These are phyloP conservation scores for Clarias gariepinus DNA, from an alignment of 2,113 vertebrate genomes.

Conservation along the genomic window DNA sequence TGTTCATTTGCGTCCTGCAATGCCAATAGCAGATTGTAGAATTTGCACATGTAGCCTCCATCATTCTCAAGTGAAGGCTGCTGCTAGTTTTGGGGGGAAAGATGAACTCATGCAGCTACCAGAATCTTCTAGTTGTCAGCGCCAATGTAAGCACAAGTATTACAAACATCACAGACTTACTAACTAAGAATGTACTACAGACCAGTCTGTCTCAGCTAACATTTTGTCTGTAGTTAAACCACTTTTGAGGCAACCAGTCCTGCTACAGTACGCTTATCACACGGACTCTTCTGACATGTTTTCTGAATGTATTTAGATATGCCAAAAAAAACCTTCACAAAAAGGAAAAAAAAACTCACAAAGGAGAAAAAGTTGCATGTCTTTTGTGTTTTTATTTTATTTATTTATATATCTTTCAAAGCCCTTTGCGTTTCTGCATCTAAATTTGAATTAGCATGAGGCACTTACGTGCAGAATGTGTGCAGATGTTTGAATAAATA, in stretches of 20 bases:
- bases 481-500: constrained; percentile 37
- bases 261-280: constrained; percentile 14
- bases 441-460: background rate
- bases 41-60: background rate
- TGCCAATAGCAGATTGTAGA: background rate
- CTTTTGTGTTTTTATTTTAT: background rate
- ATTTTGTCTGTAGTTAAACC: constrained; percentile 17
- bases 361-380: background rate
- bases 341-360: no score
- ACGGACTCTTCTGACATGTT: constrained; percentile 14
- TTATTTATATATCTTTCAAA: background rate
- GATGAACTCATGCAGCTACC: background rate
- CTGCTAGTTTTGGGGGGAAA: background rate
- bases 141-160: background rate
- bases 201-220: background rate
- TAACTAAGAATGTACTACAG: background rate
- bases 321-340: background rate
- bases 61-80: background rate
- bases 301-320: constrained; percentile 26
- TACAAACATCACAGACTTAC: background rate
- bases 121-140: background rate
- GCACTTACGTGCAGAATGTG: constrained; percentile 14
- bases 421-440: background rate
- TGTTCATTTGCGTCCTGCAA: constrained; percentile 11
- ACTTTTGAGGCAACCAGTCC: constrained; percentile 26